Conservation (phyloP, 2,113 vertebrate species). For the Amblyornis subalaris region DNA sequence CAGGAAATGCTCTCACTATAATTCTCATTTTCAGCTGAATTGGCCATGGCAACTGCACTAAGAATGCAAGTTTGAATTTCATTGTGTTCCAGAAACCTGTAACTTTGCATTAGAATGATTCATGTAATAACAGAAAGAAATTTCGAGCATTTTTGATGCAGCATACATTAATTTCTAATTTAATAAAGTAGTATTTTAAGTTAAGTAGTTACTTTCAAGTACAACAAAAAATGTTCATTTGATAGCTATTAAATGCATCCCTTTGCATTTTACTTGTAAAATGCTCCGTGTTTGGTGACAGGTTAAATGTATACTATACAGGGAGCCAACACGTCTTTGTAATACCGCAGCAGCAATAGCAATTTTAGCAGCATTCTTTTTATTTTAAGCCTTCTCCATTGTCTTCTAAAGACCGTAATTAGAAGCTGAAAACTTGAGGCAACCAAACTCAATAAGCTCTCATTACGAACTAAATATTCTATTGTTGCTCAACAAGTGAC, state of each 20-base stretch:
- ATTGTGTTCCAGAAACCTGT: slow-evolving; percentile 69
- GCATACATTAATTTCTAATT: slow-evolving; percentile 68
- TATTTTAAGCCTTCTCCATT: slow-evolving; percentile 72
- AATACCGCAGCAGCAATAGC: slow-evolving; percentile 3
- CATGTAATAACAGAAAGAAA: slow-evolving; percentile 55
- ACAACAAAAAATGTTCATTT: slow-evolving; percentile 46
- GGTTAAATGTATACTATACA: slow-evolving; percentile 62
- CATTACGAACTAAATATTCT: slow-evolving; percentile 60
- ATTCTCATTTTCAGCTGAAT: slow-evolving; percentile 75
- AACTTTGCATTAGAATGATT: slow-evolving; percentile 74
- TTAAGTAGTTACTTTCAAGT: slow-evolving; percentile 60
- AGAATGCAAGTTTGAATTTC: slow-evolving; percentile 73
- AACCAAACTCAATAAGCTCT: slow-evolving; percentile 56
- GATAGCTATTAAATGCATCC: slow-evolving; percentile 54
- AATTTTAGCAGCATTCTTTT: slow-evolving; percentile 66
- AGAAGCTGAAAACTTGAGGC: slow-evolving; percentile 67
- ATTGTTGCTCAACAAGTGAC: slow-evolving; percentile 56
- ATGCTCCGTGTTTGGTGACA: slow-evolving; percentile 66
- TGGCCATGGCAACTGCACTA: slow-evolving; percentile 62
- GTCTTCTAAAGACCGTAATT: slow-evolving; percentile 73
- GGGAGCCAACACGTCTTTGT: slow-evolving; percentile 60
- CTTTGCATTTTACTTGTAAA: slow-evolving; percentile 66
- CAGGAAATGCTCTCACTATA: slow-evolving; percentile 71
- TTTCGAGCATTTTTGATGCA: slow-evolving; percentile 50
- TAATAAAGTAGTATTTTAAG: slow-evolving; percentile 64